Conservation (phyloP, 2,113 vertebrate genomes). For the Poeciliopsis prolifica region DNA sequence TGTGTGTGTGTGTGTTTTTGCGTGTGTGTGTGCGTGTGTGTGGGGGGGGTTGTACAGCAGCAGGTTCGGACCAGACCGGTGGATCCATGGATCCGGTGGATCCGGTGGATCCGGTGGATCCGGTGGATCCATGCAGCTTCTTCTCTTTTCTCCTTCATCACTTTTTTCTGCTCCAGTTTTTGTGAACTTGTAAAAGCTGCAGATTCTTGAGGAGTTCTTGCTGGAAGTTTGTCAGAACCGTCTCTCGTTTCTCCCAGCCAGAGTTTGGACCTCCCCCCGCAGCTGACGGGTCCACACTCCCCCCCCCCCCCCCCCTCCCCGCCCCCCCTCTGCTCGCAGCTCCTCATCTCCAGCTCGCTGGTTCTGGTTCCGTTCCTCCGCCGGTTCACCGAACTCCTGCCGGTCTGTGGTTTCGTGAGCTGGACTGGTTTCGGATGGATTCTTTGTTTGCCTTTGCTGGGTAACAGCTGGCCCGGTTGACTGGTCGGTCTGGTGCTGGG, state of each 20-base stretch:
- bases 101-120: too few relatives aligned
- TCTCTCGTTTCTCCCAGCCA: not conserved
- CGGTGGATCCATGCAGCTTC: too few relatives aligned
- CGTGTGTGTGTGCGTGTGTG: not conserved
- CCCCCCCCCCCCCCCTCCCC: not conserved
- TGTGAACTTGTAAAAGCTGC: too few relatives aligned
- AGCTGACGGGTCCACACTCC: conserved; percentile 9
- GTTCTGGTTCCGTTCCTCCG: too few relatives aligned
- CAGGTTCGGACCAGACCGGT: not conserved
- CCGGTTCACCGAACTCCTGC: not conserved
- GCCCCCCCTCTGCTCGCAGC: too few relatives aligned
- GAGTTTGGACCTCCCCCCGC: conserved; percentile 29
- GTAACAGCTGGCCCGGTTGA: conserved; percentile 18
- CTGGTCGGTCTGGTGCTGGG: conserved; percentile 2
- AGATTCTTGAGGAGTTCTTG: too few relatives aligned
- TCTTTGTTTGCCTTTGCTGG: not conserved
- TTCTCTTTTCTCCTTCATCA: too few relatives aligned
- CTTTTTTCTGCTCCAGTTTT: too few relatives aligned
- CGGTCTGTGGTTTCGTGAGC: not conserved
- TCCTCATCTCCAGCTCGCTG: conserved; percentile 39
- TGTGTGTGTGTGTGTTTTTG: conserved; percentile 5
- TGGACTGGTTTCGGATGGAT: conserved; percentile 12
- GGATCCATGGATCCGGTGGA: too few relatives aligned
- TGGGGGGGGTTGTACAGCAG: too few relatives aligned
- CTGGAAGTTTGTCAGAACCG: not conserved